phyloP scores from a whole-genome alignment of 2,113 vertebrate genomes.

The Coptodon rendalli region DNA sequence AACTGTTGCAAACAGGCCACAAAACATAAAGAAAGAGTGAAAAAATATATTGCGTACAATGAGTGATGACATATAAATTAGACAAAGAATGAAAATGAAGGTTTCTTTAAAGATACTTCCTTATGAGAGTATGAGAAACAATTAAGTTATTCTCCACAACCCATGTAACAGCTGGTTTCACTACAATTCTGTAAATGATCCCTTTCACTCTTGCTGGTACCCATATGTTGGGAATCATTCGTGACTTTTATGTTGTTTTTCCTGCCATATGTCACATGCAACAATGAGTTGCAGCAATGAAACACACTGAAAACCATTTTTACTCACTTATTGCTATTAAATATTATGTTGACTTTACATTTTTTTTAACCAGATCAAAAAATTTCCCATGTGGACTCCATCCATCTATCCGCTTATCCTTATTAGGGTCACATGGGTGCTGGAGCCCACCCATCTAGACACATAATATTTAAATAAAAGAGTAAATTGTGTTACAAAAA shows the following conservation, averaged over 20 bases:
- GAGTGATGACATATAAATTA: neutral
- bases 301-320: neutral
- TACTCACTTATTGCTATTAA: neutral
- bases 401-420: fast-evolving
- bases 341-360: neutral
- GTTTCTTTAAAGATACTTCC: neutral
- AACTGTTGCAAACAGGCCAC: neutral
- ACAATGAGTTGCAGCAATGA: neutral
- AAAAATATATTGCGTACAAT: neutral
- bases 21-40: neutral
- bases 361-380: neutral
- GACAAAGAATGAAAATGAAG: neutral
- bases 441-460: neutral
- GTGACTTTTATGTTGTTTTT: neutral
- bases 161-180: neutral
- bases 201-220: neutral
- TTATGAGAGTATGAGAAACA: neutral
- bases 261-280: neutral
- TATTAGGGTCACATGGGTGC: neutral
- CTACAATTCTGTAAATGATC: neutral
- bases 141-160: neutral
- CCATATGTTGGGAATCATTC: neutral
- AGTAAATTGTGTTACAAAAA: neutral
- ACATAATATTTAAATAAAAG: neutral
- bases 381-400: fast-evolving